Percentiles rank a stretch among this genome's conserved stretches.
Conservation (phyloP, 2,113 vertebrate species). For the Pseudorhombus dupliciocellatus region DNA sequence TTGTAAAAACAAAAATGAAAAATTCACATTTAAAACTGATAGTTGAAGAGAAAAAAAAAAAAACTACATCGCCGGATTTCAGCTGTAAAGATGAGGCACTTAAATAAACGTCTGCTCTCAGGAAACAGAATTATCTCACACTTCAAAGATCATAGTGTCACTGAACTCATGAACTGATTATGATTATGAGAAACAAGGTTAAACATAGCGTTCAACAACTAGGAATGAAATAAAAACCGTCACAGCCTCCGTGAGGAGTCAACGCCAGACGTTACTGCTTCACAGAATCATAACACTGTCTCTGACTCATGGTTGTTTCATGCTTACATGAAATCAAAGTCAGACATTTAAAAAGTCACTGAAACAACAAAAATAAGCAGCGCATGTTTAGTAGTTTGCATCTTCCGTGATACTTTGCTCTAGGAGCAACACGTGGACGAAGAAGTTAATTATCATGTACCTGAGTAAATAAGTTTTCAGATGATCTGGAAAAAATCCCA, state of each 20-base stretch:
- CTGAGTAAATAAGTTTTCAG: conserved; percentile 39
- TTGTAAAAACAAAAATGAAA: not conserved
- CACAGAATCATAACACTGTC: too few relatives aligned
- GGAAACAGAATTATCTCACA: not conserved
- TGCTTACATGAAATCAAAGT: not conserved
- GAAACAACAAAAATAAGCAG: not conserved
- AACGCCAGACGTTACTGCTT: too few relatives aligned
- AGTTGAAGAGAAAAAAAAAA: not conserved
- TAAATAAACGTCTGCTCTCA: too few relatives aligned
- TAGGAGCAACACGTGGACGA: not conserved
- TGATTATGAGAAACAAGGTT: too few relatives aligned
- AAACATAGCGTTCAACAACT: too few relatives aligned
- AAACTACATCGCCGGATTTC: not conserved
- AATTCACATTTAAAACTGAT: not conserved
- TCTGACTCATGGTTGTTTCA: not conserved
- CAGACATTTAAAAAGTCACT: not conserved
- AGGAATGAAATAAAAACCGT: too few relatives aligned
- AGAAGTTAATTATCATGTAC: conserved; percentile 23
- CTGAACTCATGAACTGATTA: too few relatives aligned
- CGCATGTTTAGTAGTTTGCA: not conserved
- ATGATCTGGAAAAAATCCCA: conserved; percentile 13
- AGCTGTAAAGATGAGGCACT: not conserved
- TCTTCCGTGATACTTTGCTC: not conserved
- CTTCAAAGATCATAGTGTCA: not conserved
- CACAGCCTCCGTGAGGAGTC: too few relatives aligned